phyloP scores from a whole-genome alignment of 2,113 vertebrate genomes.

The Callipepla squamata region DNA sequence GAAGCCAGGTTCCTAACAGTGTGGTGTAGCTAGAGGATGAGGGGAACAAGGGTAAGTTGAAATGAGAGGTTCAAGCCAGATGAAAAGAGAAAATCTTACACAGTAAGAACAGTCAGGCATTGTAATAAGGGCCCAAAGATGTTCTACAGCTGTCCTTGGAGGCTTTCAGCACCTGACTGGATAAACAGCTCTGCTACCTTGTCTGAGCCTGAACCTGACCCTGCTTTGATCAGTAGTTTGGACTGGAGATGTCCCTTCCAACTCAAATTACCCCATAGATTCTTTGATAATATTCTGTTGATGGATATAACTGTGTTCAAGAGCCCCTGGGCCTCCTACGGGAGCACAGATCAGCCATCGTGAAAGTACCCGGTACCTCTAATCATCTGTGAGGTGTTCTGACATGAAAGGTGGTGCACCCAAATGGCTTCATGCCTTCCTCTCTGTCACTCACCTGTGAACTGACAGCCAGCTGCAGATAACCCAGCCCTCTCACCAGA shows the following conservation, averaged over 20 bases:
- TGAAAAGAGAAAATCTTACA: background rate
- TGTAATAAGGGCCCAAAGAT: background rate
- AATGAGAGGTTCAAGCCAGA: background rate
- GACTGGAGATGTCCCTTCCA: background rate
- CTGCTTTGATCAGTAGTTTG: background rate
- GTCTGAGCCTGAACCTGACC: background rate
- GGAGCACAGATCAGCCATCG: background rate
- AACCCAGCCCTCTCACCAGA: background rate
- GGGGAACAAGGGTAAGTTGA: background rate
- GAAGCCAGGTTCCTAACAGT: background rate
- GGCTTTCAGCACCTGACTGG: background rate
- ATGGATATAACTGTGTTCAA: background rate
- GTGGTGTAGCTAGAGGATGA: background rate
- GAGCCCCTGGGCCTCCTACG: background rate
- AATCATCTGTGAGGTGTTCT: accelerated
- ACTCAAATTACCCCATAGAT: background rate
- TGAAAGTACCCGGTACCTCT: background rate
- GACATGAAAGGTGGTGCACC: background rate
- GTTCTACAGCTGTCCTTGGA: background rate
- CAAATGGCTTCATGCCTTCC: background rate
- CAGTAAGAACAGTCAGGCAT: background rate
- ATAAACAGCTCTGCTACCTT: background rate
- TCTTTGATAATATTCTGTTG: background rate
- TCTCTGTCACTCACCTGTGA: background rate
- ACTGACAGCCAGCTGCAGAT: background rate